These are phyloP conservation scores for Allophyes oxyacanthae DNA, from an alignment of 2,888 invertebrate species.

Conservation along the genomic window DNA sequence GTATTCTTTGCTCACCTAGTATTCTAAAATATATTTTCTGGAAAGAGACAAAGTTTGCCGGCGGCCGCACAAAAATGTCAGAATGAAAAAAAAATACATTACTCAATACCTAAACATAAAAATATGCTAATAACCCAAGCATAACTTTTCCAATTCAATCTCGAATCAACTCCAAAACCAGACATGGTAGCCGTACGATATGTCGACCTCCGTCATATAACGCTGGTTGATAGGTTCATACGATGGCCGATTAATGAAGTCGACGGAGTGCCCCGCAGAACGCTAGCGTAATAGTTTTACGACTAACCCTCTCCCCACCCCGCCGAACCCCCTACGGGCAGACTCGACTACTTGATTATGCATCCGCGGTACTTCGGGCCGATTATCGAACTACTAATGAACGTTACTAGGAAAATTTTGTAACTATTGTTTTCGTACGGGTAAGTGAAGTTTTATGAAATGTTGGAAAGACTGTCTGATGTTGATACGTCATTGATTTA, in stretches of 20 bases:
- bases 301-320: conserved; percentile 69
- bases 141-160: conserved; percentile 39
- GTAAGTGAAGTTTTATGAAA: neutral
- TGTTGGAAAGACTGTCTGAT: too few species aligned
- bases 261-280: conserved; percentile 78
- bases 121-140: conserved; percentile 8
- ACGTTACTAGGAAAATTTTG: conserved; percentile 67
- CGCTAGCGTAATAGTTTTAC: conserved; percentile 88
- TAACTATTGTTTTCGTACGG: conserved; percentile 44
- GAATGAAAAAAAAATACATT: too few species aligned
- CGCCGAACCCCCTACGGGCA: conserved; percentile 66
- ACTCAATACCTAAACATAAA: too few species aligned
- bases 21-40: too few species aligned
- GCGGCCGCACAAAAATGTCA: too few species aligned
- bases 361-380: conserved; percentile 83
- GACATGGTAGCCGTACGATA: conserved; percentile 61
- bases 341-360: conserved; percentile 86
- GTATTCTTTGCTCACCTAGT: too few species aligned
- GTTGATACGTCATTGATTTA: too few species aligned
- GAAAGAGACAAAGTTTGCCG: too few species aligned
- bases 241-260: conserved; percentile 88
- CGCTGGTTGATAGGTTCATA: conserved; percentile 83
- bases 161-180: conserved; percentile 39
- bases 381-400: conserved; percentile 88
- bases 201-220: conserved; percentile 80